phyloP scores from a whole-genome alignment of 2,113 vertebrate genomes.

The Chinchilla lanigera region DNA sequence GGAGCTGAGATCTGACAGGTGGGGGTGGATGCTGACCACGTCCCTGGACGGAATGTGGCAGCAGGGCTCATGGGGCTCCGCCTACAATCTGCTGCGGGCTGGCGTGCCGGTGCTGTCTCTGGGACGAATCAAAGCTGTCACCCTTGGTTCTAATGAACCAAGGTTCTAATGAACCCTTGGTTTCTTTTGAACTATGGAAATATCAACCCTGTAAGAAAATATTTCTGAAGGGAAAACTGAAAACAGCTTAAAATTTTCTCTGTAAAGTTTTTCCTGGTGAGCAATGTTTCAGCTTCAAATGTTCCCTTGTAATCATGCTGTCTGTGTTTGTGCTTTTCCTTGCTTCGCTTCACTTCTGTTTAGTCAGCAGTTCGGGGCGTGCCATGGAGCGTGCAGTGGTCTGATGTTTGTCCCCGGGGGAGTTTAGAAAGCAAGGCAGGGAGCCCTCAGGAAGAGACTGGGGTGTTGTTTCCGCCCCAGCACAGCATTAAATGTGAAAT shows the following conservation, averaged over 20 bases:
- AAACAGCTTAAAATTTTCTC: not conserved
- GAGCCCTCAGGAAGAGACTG: not conserved
- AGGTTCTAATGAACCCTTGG: too few relatives aligned
- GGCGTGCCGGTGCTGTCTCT: not conserved
- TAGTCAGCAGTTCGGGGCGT: slow-evolving; percentile 42
- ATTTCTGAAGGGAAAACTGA: slow-evolving; percentile 35
- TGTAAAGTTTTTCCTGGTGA: slow-evolving; percentile 44
- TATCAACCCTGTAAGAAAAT: not conserved
- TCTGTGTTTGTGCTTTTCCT: not conserved
- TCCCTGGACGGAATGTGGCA: not conserved
- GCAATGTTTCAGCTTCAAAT: slow-evolving; percentile 23
- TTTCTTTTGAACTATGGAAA: not conserved
- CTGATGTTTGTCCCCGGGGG: not conserved
- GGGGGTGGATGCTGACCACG: too few relatives aligned
- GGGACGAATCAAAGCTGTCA: not conserved
- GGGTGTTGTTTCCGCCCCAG: not conserved
- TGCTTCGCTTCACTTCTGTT: slow-evolving; percentile 39
- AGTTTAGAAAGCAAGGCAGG: not conserved
- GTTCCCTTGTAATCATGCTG: slow-evolving; percentile 57
- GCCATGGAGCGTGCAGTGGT: not conserved
- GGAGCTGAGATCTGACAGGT: not conserved
- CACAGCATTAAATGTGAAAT: not conserved
- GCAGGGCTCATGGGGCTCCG: not conserved
- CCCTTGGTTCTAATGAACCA: not conserved
- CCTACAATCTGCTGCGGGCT: not conserved